A percentile compares a stretch with the other conserved stretches of the same genome.
Conservation (phyloP, 1,140 invertebrate species). For the Aporrectodea caliginosa region DNA sequence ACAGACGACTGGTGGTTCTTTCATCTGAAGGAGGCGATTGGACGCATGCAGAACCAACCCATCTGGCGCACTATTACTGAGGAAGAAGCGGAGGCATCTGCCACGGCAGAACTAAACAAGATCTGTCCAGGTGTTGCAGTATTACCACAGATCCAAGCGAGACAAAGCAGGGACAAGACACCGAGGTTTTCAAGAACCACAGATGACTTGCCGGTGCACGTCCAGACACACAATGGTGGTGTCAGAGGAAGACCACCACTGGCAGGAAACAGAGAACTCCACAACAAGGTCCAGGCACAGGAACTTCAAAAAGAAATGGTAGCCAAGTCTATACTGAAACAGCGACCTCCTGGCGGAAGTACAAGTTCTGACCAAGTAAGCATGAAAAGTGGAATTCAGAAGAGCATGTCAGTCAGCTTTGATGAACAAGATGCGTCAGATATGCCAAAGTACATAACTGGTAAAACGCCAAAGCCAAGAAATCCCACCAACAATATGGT, state of each 20-base stretch:
- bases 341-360: neutral
- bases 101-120: neutral
- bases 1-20: conserved; percentile 29
- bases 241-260: neutral
- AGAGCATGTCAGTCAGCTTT: neutral
- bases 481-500: neutral
- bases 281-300: neutral
- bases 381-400: neutral
- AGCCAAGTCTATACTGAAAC: neutral
- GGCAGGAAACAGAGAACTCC: neutral
- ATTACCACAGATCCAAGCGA: neutral
- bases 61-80: conserved; percentile 17
- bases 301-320: neutral
- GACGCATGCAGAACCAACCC: conserved; percentile 17
- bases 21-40: conserved; percentile 27
- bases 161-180: neutral
- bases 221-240: neutral
- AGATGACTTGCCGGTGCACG: neutral
- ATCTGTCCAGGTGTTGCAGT: neutral
- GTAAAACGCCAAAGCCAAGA: neutral
- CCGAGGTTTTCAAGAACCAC: neutral
- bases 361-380: neutral
- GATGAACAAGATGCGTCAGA: neutral
- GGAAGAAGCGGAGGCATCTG: neutral
- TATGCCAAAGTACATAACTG: neutral